These are phyloP conservation scores for Gulo gulo DNA, from an alignment of 2,113 vertebrate species.

Conservation along the genomic window DNA sequence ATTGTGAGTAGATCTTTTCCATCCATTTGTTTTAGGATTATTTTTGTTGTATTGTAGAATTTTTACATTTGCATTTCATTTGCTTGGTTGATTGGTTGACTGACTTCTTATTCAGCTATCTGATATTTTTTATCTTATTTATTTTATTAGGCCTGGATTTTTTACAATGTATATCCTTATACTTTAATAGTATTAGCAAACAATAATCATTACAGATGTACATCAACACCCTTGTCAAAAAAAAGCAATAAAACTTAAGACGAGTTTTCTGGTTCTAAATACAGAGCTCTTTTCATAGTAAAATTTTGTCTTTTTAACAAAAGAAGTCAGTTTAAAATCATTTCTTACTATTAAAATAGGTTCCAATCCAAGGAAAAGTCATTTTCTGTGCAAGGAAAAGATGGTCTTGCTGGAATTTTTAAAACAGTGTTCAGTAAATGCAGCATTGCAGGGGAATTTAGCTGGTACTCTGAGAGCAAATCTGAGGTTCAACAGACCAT, in stretches of 20 bases:
- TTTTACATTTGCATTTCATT: not conserved
- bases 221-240: not conserved
- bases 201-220: not conserved
- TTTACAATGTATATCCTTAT: not conserved
- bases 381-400: not conserved
- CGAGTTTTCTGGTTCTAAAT: not conserved
- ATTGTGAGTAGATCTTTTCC: not conserved
- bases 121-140: not conserved
- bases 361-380: not conserved
- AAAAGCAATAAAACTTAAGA: not conserved
- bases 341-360: not conserved
- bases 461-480: not conserved
- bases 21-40: not conserved
- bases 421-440: not conserved
- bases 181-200: not conserved
- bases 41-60: not conserved
- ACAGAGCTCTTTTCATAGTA: not conserved
- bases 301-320: not conserved
- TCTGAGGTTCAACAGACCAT: not conserved
- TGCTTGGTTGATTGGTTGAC: not conserved
- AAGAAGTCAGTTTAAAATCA: not conserved
- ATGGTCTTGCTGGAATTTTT: not conserved
- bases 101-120: not conserved
- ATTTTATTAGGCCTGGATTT: not conserved
- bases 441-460: not conserved